Evolutionary conservation across 2,113 vertebrate species (phyloP).

Genomic region (Formicarius rufipectus): DNA sequence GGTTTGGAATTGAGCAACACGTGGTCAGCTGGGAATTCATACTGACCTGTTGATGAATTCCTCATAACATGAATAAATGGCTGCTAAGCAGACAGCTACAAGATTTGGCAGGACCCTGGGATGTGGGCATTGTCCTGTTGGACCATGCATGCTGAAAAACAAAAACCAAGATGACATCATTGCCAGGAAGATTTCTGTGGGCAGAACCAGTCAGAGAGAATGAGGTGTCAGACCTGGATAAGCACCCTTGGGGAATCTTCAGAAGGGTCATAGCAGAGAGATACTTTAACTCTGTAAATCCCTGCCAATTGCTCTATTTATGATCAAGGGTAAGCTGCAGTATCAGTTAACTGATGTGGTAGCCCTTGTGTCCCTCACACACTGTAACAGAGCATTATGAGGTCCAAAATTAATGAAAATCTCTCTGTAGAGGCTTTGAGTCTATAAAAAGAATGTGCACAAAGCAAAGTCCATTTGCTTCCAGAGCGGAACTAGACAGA

Average conservation of each 20-base stretch:
- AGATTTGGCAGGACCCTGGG: conserved; percentile 97
- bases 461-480: neutral
- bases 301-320: neutral
- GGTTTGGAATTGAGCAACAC: neutral
- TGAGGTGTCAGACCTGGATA: fast-evolving
- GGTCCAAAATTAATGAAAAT: neutral
- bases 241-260: neutral
- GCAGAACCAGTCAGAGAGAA: neutral
- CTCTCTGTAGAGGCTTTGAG: neutral
- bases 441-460: fast-evolving
- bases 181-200: neutral
- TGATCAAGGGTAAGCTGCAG: neutral
- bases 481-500: neutral
- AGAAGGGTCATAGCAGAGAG: neutral
- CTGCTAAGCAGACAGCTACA: conserved; percentile 96
- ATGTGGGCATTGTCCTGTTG: conserved; percentile 96
- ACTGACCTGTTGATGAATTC: conserved; percentile 99
- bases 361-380: neutral
- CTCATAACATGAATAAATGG: conserved; percentile 98
- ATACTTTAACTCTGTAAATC: neutral
- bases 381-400: neutral
- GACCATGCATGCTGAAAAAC: conserved; percentile 94
- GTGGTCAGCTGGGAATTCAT: neutral
- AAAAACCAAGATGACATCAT: neutral
- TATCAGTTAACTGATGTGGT: neutral